Base-by-base conservation (phyloP, 2,797 vertebrate species). In the Sylvilagus floridanus region DNA sequence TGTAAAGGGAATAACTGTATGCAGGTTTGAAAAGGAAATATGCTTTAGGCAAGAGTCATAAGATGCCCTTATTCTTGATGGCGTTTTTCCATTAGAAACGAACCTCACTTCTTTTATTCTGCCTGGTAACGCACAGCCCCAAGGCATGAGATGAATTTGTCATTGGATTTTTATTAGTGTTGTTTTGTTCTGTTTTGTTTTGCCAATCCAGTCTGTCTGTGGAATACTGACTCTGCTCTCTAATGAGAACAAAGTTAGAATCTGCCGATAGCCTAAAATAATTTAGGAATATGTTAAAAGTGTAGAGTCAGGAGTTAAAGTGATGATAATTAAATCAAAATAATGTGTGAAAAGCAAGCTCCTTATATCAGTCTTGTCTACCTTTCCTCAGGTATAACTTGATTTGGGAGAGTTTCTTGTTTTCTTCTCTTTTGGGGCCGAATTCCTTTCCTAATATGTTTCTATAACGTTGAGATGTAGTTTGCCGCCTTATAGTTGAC, bases 1-100 rank as follows among this genome's bases (percentile, higher is more conserved):
- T 90, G 14, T 93, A 95, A 96, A 96, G 77, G 88, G 92, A 96
- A 76, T 95, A 87, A 86, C 62, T 84, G 16, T 79, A 77, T 71
- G 83, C 72, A 66, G 47, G n/a, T 91, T 95, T 96, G 42, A 73
- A 94, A 94, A 95, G 81, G 84, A 96, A 95, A 69, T 35, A 62
- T n/a, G 37, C 72, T 95, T 93, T 62, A 57, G 35, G 69, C 42
- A 81, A 93, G 76, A 91, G 52, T 90, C 42, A 22, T 82, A 63
- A 62, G 68, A 88, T 68, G 69, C 26, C 77, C 21, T 91, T 93
- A 81, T 54, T 54, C 91, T 89, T 91, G 89, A 86, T 89, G 72
- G 47, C 42, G n/a, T 93, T 93, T 90, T 82, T 11, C 71, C 30
- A n/a, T 57, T 93, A 88, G 73, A 84, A 95, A 75, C 66, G 57